Percentiles rank a stretch among this genome's conserved stretches.
Evolutionary conservation across 2,888 invertebrate species (phyloP).

Genomic region (Slavum lentiscoides): DNA sequence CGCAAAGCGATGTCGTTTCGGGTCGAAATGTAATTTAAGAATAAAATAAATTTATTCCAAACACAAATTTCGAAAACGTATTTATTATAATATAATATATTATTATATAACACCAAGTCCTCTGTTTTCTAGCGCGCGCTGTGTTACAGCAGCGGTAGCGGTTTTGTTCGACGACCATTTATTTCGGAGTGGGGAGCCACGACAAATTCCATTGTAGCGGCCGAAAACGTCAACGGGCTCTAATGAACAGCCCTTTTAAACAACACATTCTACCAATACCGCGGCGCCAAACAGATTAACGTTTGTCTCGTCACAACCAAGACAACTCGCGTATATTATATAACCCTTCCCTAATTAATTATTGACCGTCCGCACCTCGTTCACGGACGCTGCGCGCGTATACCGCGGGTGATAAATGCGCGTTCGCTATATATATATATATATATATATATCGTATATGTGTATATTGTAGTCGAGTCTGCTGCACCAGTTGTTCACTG

Average conservation of each 20-base stretch:
- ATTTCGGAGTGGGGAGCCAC: slow-evolving; percentile 12
- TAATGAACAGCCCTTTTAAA: slow-evolving; percentile 52
- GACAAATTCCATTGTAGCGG: slow-evolving; percentile 47
- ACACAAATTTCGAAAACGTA: slow-evolving; percentile 38
- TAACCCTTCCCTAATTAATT: slow-evolving; percentile 50
- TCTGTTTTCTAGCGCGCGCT: too few species aligned
- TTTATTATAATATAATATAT: slow-evolving; percentile 45
- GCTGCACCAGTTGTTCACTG: not conserved
- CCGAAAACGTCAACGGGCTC: slow-evolving; percentile 41
- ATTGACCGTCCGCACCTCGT: slow-evolving; percentile 41
- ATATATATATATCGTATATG: too few species aligned
- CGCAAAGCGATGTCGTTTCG: not conserved
- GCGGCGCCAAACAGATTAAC: slow-evolving; percentile 51
- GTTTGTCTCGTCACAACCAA: slow-evolving; percentile 50
- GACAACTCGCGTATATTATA: slow-evolving; percentile 29
- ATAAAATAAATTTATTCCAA: slow-evolving; percentile 44
- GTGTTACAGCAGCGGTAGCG: slow-evolving; percentile 30
- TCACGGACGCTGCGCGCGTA: not conserved
- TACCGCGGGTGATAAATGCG: slow-evolving; percentile 29
- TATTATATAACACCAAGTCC: too few species aligned
- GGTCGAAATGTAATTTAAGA: slow-evolving; percentile 36
- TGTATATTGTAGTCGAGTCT: not conserved
- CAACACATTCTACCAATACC: slow-evolving; percentile 40
- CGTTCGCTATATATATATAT: too few species aligned
- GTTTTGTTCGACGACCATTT: slow-evolving; percentile 39